Percentiles rank a stretch among this genome's conserved stretches.
phyloP scores from a whole-genome alignment of 2,888 invertebrate genomes.

The Eustalomyia histrio region DNA sequence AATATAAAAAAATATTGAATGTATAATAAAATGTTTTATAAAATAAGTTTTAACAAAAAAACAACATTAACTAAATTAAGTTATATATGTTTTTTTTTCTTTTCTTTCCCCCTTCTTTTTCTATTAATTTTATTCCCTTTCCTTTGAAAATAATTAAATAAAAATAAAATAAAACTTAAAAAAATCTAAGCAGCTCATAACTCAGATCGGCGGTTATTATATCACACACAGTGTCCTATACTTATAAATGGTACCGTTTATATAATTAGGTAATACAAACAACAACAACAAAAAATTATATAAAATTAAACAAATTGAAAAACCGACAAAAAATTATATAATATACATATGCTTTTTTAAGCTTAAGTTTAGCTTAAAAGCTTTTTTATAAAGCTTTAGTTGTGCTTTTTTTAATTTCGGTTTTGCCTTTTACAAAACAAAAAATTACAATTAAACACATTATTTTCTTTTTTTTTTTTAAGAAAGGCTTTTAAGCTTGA shows the following conservation, averaged over 20 bases:
- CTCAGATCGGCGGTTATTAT: slow-evolving; percentile 78
- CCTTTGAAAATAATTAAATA: no score
- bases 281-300: slow-evolving; percentile 38
- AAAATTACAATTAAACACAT: slow-evolving; percentile 50
- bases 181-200: slow-evolving; percentile 64
- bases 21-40: slow-evolving; percentile 5
- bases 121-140: slow-evolving; percentile 60
- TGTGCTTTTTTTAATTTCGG: slow-evolving; percentile 61
- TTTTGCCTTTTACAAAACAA: slow-evolving; percentile 53
- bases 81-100: slow-evolving; percentile 52
- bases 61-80: slow-evolving; percentile 33
- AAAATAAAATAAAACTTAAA: slow-evolving; percentile 15
- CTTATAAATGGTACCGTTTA: slow-evolving; percentile 80
- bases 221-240: slow-evolving; percentile 79
- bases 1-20: background rate
- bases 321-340: slow-evolving; percentile 25
- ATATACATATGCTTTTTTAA: slow-evolving; percentile 52
- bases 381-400: slow-evolving; percentile 62
- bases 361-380: slow-evolving; percentile 62
- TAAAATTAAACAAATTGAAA: slow-evolving; percentile 53
- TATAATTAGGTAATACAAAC: slow-evolving; percentile 77
- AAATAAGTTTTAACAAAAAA: background rate
- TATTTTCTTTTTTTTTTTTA: no score
- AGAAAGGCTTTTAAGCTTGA: slow-evolving; percentile 60
- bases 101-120: slow-evolving; percentile 66